Evolutionary conservation across 53 echinoderm and acorn worm genomes (phyloP).

Genomic region (Actinopyga echinites): DNA sequence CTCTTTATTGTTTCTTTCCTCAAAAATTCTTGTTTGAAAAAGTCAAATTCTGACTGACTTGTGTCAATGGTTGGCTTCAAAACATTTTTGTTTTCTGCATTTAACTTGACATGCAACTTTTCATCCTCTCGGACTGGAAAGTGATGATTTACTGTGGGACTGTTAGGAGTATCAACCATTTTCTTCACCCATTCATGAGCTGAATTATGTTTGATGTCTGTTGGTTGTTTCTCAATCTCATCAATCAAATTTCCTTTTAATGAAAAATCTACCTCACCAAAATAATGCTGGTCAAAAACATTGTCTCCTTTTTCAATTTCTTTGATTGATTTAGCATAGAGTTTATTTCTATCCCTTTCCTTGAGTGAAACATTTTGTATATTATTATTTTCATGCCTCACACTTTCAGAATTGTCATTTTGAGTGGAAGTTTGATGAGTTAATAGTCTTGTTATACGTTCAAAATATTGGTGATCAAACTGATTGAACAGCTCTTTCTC

Average conservation of each 20-base stretch:
- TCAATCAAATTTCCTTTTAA: too few relatives aligned
- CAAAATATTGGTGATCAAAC: constrained; percentile 17
- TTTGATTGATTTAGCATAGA: not conserved
- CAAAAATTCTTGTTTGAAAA: not conserved
- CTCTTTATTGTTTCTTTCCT: not conserved
- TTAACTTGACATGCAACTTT: too few relatives aligned
- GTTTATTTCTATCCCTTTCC: not conserved
- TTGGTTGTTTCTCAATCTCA: too few relatives aligned
- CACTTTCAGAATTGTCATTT: not conserved
- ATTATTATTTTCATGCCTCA: not conserved
- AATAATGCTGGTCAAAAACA: constrained; percentile 3
- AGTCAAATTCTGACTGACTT: constrained; percentile 9
- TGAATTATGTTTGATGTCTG: not conserved
- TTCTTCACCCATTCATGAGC: not conserved
- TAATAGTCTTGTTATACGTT: not conserved
- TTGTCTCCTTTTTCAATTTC: not conserved
- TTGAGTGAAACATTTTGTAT: not conserved
- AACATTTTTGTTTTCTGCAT: not conserved
- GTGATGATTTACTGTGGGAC: too few relatives aligned
- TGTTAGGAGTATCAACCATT: not conserved
- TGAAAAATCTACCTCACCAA: not conserved
- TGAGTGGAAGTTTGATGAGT: not conserved
- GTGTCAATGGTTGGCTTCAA: not conserved
- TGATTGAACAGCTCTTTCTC: not conserved
- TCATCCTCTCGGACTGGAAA: not conserved